Conservation (phyloP, 2,888 invertebrate genomes). For the Caenorhabditis imperialis region DNA sequence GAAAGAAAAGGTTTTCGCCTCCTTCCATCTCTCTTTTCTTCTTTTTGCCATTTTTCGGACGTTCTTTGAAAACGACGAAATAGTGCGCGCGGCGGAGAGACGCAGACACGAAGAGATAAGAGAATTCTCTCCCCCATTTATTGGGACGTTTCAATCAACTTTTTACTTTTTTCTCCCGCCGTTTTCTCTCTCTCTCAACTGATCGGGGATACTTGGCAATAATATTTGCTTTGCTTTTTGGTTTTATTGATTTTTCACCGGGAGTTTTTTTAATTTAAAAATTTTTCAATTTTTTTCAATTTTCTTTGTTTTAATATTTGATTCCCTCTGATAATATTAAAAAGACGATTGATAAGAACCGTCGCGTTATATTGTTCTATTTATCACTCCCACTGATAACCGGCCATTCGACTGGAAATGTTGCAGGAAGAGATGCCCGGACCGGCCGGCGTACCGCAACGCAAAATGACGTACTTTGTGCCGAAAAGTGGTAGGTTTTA, state of each 20-base stretch:
- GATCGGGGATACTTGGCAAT: neutral
- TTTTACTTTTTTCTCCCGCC: slow-evolving; percentile 9
- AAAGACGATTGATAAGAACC: neutral
- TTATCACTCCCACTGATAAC: no score
- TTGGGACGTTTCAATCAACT: slow-evolving; percentile 31
- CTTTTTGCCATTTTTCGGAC: no score
- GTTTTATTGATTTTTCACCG: slow-evolving; percentile 24
- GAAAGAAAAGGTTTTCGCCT: slow-evolving; percentile 8
- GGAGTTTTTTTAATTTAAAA: no score
- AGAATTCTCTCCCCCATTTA: slow-evolving; percentile 25
- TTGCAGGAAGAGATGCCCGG: slow-evolving; percentile 56
- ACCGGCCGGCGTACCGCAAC: slow-evolving; percentile 69
- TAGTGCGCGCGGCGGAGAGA: slow-evolving; percentile 20
- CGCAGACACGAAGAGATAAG: slow-evolving; percentile 1
- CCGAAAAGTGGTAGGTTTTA: slow-evolving; percentile 54
- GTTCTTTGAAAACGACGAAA: slow-evolving; percentile 18
- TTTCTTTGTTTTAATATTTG: slow-evolving; percentile 2
- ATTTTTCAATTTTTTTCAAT: slow-evolving; percentile 19
- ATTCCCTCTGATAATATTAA: slow-evolving; percentile 12
- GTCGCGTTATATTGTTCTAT: no score
- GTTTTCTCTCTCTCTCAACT: slow-evolving; percentile 21
- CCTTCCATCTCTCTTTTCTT: slow-evolving; percentile 19
- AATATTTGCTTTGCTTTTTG: slow-evolving; percentile 15
- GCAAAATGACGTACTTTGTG: slow-evolving; percentile 75
- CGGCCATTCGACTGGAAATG: slow-evolving; percentile 47